These are phyloP conservation scores for Podargus strigoides DNA, from an alignment of 2,797 vertebrate genomes.

Conservation along the genomic window DNA sequence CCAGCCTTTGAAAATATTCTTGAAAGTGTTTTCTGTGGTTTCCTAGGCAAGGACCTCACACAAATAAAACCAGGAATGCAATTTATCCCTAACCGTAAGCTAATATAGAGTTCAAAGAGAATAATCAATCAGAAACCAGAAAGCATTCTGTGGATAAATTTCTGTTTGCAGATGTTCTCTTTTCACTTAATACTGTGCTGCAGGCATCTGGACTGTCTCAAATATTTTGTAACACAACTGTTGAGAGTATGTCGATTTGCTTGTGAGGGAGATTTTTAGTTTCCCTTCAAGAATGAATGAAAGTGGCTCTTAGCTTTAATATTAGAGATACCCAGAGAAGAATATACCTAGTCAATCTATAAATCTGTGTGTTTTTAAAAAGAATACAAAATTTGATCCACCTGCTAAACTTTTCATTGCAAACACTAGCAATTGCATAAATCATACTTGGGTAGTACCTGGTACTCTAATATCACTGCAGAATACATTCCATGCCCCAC, in stretches of 20 bases:
- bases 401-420: not conserved
- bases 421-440: not conserved
- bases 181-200: not conserved
- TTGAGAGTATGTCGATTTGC: not conserved
- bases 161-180: slow-evolving; percentile 35
- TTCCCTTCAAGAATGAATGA: not conserved
- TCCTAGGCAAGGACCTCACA: slow-evolving; percentile 58
- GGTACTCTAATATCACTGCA: not conserved
- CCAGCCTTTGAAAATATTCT: slow-evolving; percentile 53
- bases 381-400: not conserved
- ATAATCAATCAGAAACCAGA: slow-evolving; percentile 46
- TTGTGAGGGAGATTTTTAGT: not conserved
- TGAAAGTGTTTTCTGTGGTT: slow-evolving; percentile 35
- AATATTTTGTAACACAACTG: not conserved
- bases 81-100: slow-evolving; percentile 47
- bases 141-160: slow-evolving; percentile 2
- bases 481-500: not conserved
- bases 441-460: not conserved
- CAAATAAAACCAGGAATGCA: slow-evolving; percentile 57
- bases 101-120: slow-evolving; percentile 62
- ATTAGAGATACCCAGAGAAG: not conserved
- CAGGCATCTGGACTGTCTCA: not conserved
- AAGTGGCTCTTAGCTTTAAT: not conserved
- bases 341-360: not conserved
- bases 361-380: not conserved